Evolutionary conservation across 1,140 invertebrate genomes (phyloP).

Genomic region (Caligus rogercresseyi): DNA sequence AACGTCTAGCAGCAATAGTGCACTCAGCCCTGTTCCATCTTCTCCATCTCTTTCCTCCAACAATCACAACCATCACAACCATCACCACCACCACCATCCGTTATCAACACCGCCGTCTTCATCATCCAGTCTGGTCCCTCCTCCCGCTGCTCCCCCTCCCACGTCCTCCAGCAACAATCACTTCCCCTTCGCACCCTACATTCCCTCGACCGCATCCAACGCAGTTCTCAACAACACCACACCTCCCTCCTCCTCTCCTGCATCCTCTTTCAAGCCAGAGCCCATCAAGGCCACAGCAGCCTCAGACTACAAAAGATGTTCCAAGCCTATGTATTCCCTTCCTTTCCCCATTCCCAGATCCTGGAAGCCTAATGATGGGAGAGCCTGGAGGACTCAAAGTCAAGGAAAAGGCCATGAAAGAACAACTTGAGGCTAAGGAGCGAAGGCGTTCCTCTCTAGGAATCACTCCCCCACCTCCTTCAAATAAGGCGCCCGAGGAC

Average conservation of each 20-base stretch:
- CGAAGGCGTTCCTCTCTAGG: background rate
- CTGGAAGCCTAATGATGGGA: slow-evolving; percentile 15
- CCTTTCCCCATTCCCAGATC: slow-evolving; percentile 15
- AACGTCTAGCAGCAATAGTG: background rate
- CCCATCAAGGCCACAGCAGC: background rate
- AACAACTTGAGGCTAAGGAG: slow-evolving; percentile 12
- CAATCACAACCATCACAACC: background rate
- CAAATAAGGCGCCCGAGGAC: slow-evolving; percentile 1
- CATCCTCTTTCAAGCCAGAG: background rate
- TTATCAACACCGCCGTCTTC: background rate
- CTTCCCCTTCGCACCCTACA: background rate
- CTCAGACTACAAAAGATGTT: slow-evolving; percentile 14
- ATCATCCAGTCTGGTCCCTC: background rate
- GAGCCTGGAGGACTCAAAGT: slow-evolving; percentile 1
- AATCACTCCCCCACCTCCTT: background rate
- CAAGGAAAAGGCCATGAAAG: slow-evolving; percentile 14
- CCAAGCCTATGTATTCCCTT: slow-evolving; percentile 13
- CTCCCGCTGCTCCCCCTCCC: background rate
- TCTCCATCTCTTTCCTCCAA: background rate
- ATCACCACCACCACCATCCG: background rate
- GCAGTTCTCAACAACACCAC: background rate
- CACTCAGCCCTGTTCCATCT: background rate
- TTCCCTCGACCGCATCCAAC: background rate
- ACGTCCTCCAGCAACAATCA: background rate
- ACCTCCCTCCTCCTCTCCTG: too few species aligned